Evolutionary conservation across 2,113 vertebrate species (phyloP), one percentile per base, ranked within the genome.

Genomic region (Leptosomus discolor): DNA sequence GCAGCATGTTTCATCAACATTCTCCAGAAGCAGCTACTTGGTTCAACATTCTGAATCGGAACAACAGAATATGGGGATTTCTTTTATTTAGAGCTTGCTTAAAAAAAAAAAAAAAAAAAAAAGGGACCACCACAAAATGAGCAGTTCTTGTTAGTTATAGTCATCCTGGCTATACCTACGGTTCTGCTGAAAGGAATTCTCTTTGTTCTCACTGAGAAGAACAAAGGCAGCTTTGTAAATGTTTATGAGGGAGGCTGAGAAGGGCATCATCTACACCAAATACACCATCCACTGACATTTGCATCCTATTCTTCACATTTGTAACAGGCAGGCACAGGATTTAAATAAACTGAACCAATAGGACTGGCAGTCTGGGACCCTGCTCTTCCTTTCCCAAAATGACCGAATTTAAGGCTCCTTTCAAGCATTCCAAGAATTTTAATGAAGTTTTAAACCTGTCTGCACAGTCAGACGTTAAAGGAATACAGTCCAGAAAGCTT

Each of bases 261-360:
- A 91, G 87, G 50, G 54, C 45, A 74, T 48, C 37, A 88, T 54
- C 83, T 94, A 96, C 95, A 95, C 41, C 95, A 92, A 94, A 56
- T 51, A 94, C 94, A 86, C n/a, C 53, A 91, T 50, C 82, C 78
- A 96, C 82, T 64, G 90, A 92, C 90, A 93, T 29, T 45, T 79
- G 92, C 84, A 90, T n/a, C 81, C 76, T 96, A 94, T n/a, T 76
- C 78, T 96, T 96, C 90, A 88, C 76, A 97, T 82, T 86, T 96
- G 75, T 75, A 91, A 89, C 20, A 90, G 26, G 24, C 43, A 93
- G 86, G 80, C 54, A 91, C 27, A 30, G 57, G 23, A 87, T 34
- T 89, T 70, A 85, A 89, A 92, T 60, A 77, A 90, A 90, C 21
- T 2, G n/a, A 94, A 77, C 18, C 46, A 71, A 91, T 20, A 92